Evolutionary conservation across 23 tunicate genomes (phyloP).

Genomic region (Botrylloides violaceus): DNA sequence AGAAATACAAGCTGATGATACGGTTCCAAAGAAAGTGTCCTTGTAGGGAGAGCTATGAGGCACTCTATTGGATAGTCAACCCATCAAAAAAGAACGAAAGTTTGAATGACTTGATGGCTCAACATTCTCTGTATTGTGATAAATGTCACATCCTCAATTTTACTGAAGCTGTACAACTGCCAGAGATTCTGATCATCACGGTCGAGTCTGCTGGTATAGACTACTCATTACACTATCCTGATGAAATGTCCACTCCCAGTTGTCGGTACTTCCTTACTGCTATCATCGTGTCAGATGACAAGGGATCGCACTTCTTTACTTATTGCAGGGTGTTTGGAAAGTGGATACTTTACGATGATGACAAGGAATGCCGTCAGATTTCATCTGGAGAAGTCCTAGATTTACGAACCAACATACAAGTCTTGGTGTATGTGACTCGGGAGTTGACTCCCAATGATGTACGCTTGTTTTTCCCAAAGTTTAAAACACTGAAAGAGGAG

Average conservation of each 20-base stretch:
- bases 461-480: background rate
- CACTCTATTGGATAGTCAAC: slow-evolving; percentile 6
- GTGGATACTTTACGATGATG: slow-evolving; percentile 20
- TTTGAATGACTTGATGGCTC: slow-evolving; percentile 1
- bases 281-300: background rate
- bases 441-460: slow-evolving; percentile 2
- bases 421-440: slow-evolving; percentile 16
- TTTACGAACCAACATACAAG: background rate
- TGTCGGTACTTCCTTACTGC: slow-evolving; percentile 9
- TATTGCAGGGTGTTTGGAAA: slow-evolving; percentile 14
- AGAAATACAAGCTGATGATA: background rate
- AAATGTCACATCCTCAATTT: background rate
- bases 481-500: background rate
- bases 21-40: slow-evolving; percentile 1
- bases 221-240: slow-evolving; percentile 4
- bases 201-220: background rate
- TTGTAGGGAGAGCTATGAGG: background rate
- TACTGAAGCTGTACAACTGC: slow-evolving; percentile 11
- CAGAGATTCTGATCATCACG: slow-evolving; percentile 11
- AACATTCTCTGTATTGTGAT: background rate
- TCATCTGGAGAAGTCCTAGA: background rate
- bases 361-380: background rate
- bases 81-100: slow-evolving; percentile 5
- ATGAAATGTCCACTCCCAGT: background rate
- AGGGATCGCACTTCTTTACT: slow-evolving; percentile 1